phyloP scores from a whole-genome alignment of 2,113 vertebrate genomes.

The Equus przewalskii region DNA sequence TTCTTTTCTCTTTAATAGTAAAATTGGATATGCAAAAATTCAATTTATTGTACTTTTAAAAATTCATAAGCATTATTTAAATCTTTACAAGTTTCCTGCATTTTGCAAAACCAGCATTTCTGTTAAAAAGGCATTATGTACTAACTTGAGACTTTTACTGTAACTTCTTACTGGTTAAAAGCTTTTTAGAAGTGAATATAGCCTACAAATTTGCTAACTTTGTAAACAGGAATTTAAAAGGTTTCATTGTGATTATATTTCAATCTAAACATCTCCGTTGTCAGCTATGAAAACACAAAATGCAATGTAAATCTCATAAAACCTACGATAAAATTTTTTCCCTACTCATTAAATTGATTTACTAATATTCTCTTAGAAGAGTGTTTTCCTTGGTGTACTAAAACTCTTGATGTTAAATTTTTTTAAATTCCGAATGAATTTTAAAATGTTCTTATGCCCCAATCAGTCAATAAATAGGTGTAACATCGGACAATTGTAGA shows the following conservation, averaged over 20 bases:
- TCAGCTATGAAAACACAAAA: neutral
- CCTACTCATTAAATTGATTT: slow-evolving; percentile 34
- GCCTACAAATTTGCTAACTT: slow-evolving; percentile 8
- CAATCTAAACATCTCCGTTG: neutral
- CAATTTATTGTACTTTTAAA: slow-evolving; percentile 26
- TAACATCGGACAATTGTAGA: neutral
- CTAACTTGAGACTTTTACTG: neutral
- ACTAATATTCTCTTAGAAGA: neutral
- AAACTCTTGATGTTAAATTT: neutral
- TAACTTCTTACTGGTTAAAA: neutral
- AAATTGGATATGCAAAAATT: slow-evolving; percentile 30
- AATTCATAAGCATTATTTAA: slow-evolving; percentile 61
- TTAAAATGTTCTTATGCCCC: neutral
- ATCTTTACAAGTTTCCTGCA: neutral
- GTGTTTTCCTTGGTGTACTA: neutral
- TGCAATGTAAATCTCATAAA: neutral
- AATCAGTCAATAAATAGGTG: neutral
- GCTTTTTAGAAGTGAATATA: neutral
- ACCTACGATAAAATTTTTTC: neutral
- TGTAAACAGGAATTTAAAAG: slow-evolving; percentile 26
- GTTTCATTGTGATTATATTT: slow-evolving; percentile 16
- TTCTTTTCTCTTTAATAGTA: slow-evolving; percentile 55
- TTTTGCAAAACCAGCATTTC: slow-evolving; percentile 50
- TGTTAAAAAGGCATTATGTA: slow-evolving; percentile 9
- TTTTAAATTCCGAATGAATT: neutral